These are phyloP conservation scores for Polypterus bichir DNA, from an alignment of 2,113 vertebrate genomes.

Conservation along the genomic window DNA sequence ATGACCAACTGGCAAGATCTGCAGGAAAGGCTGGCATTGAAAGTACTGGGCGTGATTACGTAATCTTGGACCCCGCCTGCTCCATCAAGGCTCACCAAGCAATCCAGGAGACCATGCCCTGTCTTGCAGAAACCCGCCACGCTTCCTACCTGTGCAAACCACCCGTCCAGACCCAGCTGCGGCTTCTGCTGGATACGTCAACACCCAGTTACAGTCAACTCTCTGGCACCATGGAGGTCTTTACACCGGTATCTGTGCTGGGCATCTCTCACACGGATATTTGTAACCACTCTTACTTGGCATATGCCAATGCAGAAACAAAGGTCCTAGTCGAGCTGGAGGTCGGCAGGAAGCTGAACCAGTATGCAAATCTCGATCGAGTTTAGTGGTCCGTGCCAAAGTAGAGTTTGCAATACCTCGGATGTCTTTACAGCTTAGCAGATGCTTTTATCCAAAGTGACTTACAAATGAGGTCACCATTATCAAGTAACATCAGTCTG, in stretches of 20 bases:
- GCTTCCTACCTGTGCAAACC: slow-evolving; percentile 18
- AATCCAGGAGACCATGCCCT: slow-evolving; percentile 15
- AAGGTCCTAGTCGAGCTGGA: slow-evolving; percentile 10
- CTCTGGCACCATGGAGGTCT: not conserved
- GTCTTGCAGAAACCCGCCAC: slow-evolving; percentile 32
- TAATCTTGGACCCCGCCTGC: slow-evolving; percentile 35
- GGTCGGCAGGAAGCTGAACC: slow-evolving; percentile 8
- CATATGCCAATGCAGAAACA: slow-evolving; percentile 13
- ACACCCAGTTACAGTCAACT: slow-evolving; percentile 11
- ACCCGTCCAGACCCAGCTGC: not conserved
- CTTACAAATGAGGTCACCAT: too few species aligned
- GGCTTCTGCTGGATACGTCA: not conserved
- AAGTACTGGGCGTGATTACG: slow-evolving; percentile 36
- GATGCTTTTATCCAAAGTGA: too few species aligned
- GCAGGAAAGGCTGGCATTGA: slow-evolving; percentile 12
- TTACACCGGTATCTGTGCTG: too few species aligned
- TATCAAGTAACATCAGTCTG: too few species aligned
- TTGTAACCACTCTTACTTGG: slow-evolving; percentile 40
- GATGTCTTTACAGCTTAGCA: too few species aligned
- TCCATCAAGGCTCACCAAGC: too few species aligned
- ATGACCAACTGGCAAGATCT: not conserved
- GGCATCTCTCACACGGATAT: slow-evolving; percentile 21
- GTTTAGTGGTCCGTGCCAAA: too few species aligned
- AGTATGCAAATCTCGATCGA: slow-evolving; percentile 36
- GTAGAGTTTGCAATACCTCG: too few species aligned